Evolutionary conservation across 2,113 vertebrate genomes (phyloP).

Genomic region (Pachypanchax playfairii): DNA sequence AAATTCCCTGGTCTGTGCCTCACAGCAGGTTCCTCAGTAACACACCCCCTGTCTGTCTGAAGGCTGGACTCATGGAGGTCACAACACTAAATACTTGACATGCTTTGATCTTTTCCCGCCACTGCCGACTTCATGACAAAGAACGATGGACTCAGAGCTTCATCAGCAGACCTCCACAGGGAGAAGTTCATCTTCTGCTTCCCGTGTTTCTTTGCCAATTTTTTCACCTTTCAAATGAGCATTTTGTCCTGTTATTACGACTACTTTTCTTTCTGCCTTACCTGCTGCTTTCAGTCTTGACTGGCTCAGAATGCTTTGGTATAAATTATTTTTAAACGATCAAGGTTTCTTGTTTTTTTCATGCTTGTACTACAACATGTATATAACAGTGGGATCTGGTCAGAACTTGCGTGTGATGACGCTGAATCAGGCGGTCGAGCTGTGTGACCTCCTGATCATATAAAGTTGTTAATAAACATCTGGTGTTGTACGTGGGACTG

Average conservation of each 20-base stretch:
- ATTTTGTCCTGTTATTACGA: slow-evolving; percentile 28
- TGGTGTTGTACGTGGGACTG: no score
- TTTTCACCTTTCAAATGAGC: slow-evolving; percentile 50
- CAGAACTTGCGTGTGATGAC: no score
- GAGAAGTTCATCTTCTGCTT: slow-evolving; percentile 20
- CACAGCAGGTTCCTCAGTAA: slow-evolving; percentile 23
- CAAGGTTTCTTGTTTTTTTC: slow-evolving; percentile 21
- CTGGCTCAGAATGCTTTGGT: slow-evolving; percentile 19
- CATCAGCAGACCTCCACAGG: slow-evolving; percentile 11
- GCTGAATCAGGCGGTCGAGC: no score
- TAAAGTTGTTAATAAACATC: no score
- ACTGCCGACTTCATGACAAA: slow-evolving; percentile 7
- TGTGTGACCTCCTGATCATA: no score
- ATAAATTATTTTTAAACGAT: slow-evolving; percentile 46
- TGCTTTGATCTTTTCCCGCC: slow-evolving; percentile 3
- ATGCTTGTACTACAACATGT: neutral
- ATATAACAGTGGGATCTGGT: neutral
- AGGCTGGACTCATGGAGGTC: slow-evolving; percentile 33
- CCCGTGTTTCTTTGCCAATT: slow-evolving; percentile 55
- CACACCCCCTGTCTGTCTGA: slow-evolving; percentile 31
- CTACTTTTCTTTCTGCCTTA: slow-evolving; percentile 18
- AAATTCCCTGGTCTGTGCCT: slow-evolving; percentile 10
- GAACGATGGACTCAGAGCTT: slow-evolving; percentile 5
- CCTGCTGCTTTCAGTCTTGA: slow-evolving; percentile 25
- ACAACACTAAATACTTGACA: slow-evolving; percentile 27